phyloP scores from a whole-genome alignment of 2,888 invertebrate genomes.

The Andricus curvator region DNA sequence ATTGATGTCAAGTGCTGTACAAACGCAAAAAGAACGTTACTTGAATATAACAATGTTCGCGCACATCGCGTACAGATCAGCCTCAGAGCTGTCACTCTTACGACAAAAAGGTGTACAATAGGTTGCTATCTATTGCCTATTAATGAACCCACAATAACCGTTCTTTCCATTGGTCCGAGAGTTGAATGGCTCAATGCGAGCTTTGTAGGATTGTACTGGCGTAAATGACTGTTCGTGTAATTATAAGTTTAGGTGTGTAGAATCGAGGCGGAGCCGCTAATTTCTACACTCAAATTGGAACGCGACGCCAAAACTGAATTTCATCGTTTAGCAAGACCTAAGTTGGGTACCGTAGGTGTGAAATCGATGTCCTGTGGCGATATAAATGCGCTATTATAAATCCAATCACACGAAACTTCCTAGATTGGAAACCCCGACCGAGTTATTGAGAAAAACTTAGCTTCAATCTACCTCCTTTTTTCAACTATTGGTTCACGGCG shows the following conservation, averaged over 20 bases:
- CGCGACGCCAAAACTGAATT: background rate
- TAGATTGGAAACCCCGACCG: background rate
- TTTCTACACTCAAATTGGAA: constrained; percentile 5
- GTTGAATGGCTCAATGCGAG: background rate
- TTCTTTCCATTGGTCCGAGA: constrained; percentile 32
- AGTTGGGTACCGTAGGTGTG: background rate
- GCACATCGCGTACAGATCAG: constrained; percentile 28
- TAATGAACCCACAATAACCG: constrained; percentile 53
- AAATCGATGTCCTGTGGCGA: constrained; percentile 6
- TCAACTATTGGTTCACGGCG: background rate
- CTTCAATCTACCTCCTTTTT: background rate
- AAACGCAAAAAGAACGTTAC: background rate
- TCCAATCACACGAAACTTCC: background rate
- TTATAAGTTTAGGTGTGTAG: constrained; percentile 1
- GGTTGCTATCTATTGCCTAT: constrained; percentile 53
- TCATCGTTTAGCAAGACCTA: background rate
- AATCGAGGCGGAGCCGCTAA: background rate
- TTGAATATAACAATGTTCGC: background rate
- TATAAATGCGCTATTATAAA: background rate
- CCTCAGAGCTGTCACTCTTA: constrained; percentile 49
- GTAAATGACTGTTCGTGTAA: background rate
- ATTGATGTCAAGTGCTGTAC: background rate
- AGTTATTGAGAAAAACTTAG: background rate
- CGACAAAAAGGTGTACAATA: constrained; percentile 46
- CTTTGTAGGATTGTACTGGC: background rate